Conservation (phyloP, 2,113 vertebrate species). For the Gasterosteus nipponicus region DNA sequence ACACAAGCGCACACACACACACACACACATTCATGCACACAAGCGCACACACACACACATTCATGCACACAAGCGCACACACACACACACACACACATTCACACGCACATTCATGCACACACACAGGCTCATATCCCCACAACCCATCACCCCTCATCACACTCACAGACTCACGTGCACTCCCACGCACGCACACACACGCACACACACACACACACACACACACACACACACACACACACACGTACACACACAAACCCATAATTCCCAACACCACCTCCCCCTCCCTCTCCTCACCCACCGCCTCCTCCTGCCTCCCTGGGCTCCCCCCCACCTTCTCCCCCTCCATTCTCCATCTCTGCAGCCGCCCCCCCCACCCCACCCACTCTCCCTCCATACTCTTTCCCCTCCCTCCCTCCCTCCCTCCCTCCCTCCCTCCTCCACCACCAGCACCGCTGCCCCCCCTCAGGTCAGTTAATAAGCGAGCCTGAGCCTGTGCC, state of each 20-base stretch:
- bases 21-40: too few species aligned
- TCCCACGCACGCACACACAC: constrained; percentile 33
- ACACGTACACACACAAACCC: constrained; percentile 54
- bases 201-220: constrained; percentile 43
- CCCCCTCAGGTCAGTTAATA: constrained; percentile 86
- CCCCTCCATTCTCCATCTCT: constrained; percentile 50
- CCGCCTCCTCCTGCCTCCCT: constrained; percentile 61
- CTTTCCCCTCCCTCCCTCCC: not conserved
- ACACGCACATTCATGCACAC: constrained; percentile 32
- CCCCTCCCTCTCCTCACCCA: constrained; percentile 33
- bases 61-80: constrained; percentile 57
- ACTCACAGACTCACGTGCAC: constrained; percentile 25
- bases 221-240: constrained; percentile 52
- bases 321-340: constrained; percentile 35
- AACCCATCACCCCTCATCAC: constrained; percentile 74
- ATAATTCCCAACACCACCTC: constrained; percentile 65
- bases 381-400: not conserved
- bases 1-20: constrained; percentile 14
- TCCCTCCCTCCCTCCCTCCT: not conserved
- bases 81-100: constrained; percentile 9
- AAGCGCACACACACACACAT: constrained; percentile 27
- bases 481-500: constrained; percentile 82
- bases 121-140: constrained; percentile 51
- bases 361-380: constrained; percentile 3
- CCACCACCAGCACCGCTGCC: constrained; percentile 3